Evolutionary conservation across 1,140 invertebrate genomes (phyloP), one percentile per base, ranked within the genome.

Genomic region (Dendrolimus punctatus): DNA sequence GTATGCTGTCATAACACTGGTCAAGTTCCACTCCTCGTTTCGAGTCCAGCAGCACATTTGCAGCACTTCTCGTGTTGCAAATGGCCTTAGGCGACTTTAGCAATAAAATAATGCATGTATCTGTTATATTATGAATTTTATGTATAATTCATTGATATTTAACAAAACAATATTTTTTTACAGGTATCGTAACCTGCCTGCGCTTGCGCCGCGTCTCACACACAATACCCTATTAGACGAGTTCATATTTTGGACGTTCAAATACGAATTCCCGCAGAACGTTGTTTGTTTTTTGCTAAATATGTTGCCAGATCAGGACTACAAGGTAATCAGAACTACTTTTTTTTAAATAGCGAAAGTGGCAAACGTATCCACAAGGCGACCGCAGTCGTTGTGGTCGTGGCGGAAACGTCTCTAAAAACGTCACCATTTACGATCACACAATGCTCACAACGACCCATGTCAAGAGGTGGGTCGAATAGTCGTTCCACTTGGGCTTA

Each of bases 161-260:
- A 8, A 39, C 37, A 8, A 38, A 39, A 51, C 38, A 4, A 38
- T 45, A 38, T 44, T 8, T 39, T n/a, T 38, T 6, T 51, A 38
- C 73, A 92, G 85, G 66, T 91, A 91, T 63, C 88, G 89, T 36
- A 93, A 95, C 84, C 91, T 95, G 68, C 92, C 94, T n/a, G 94
- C 94, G 1, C 79, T 97, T 37, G 92, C 93, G 72, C 92, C 93
- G 58, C 90, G 92, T 6, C 85, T 98, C 4, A 90, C 92, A 36
- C 96, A 99, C 85, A 92, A 90, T 47, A 98, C 95, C 0, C 93
- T 99, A 64, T 89, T 99, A 10, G 97, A 99, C 81, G 97, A 99
- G 88, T 90, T 99, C 51, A 95, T 99, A 61, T 99, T 99, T 88
- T 99, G 98, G 97, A 98, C 96, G 10, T 96, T 99, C 37, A 96